Percentiles rank a stretch among this genome's conserved stretches.
Conservation (phyloP, 2,888 invertebrate species). For the Acronicta aceris region DNA sequence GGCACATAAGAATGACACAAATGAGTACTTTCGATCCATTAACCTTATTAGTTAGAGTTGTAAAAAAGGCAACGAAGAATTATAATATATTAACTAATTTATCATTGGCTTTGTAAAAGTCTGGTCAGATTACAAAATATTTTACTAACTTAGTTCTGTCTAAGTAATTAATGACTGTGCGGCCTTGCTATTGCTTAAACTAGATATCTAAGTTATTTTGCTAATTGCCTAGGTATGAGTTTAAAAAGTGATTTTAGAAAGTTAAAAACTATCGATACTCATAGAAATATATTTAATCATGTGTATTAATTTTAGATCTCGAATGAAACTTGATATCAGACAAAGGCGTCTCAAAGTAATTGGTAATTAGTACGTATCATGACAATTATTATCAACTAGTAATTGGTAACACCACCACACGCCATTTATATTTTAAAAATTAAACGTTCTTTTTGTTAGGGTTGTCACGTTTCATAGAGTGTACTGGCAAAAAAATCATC, state of each 20-base stretch:
- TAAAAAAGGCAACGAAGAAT: slow-evolving; percentile 11
- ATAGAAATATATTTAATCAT: no score
- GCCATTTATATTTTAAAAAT: slow-evolving; percentile 29
- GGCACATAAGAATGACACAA: slow-evolving; percentile 3
- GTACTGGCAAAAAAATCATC: slow-evolving; percentile 50
- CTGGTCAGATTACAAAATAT: slow-evolving; percentile 4
- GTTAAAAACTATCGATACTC: no score
- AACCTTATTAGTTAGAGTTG: slow-evolving; percentile 33
- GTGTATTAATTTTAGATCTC: neutral
- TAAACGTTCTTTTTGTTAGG: slow-evolving; percentile 30
- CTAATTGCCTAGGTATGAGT: neutral
- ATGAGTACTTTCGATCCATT: slow-evolving; percentile 28
- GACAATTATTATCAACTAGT: slow-evolving; percentile 19
- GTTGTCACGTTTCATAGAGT: slow-evolving; percentile 44
- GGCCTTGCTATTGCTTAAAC: slow-evolving; percentile 4
- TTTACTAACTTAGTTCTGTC: slow-evolving; percentile 5
- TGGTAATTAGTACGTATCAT: neutral
- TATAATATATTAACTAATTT: slow-evolving; percentile 3
- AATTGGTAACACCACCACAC: slow-evolving; percentile 15
- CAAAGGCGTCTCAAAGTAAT: neutral
- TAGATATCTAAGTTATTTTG: slow-evolving; percentile 5
- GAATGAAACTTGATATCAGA: neutral
- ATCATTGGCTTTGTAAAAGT: slow-evolving; percentile 3
- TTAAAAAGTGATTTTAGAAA: neutral
- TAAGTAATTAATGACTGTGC: slow-evolving; percentile 5